Evolutionary conservation across 2,888 invertebrate genomes (phyloP), one percentile per base, ranked within the genome.

Genomic region (Ochropleura leucogaster): DNA sequence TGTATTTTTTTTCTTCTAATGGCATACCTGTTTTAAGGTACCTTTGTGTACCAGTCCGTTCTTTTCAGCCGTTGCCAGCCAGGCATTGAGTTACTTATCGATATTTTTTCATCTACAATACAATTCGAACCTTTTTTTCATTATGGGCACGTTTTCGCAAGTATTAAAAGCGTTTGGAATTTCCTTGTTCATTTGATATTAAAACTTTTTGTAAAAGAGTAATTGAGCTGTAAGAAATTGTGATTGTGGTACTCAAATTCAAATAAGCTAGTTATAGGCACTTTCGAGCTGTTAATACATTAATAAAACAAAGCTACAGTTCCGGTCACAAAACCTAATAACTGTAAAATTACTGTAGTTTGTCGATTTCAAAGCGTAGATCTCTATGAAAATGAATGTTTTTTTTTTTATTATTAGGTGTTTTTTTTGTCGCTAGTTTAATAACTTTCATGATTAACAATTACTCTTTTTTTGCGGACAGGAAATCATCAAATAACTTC

Each of bases 91-190:
- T 18, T 66, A 64, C 55, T 46, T 46, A 63, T 62, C 53, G 51
- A 30, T 62, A 73, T 79, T 67, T 6, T 51, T 63, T 12, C 46
- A 16, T 16, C 53, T 30, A 30, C 30, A 30, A 30, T 55, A 49
- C 60, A 51, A 42, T 57, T 79, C 9, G 44, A 18, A 60, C 30
- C 9, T 78, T 63, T 71, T 57, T 1, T 72, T 66, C 18, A n/a
- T 55, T 66, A 63, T 51, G 30, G 20, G 18, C 65, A 60, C 79
- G 65, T 66, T 55, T 51, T 72, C 14, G 18, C 40, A 42, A 20
- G 62, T 62, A 57, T 12, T 46, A 55, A 55, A 73, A 20, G 12
- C 20, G n/a, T 77, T 55, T 42, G 40, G 2, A 42, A 62, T 60
- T 72, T 51, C 40, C 16, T 49, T 40, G 51, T 51, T 64, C 14